Base-by-base conservation (phyloP, 2,888 invertebrate species). In the Tribolium freemani region DNA sequence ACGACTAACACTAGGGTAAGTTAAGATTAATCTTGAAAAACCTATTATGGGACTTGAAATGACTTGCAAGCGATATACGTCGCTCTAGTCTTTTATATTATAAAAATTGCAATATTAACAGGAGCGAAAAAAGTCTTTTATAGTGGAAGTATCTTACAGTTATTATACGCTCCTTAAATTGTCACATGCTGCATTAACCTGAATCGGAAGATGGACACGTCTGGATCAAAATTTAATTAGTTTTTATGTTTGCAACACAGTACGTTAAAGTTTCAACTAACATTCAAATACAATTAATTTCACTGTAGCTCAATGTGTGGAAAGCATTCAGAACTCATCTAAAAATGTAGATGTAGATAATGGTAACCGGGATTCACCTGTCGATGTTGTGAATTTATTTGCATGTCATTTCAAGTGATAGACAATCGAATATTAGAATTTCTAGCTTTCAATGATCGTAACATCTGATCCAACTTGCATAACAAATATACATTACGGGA, bases 1-100 rank as follows among this genome's bases (percentile, higher is more conserved):
- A 38, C 38, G 8, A 38, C 38, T 38, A 3, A 21, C 21, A 38
- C 31, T 38, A 38, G 38, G n/a, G 9, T 3, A 38, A 60, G 60
- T 26, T 46, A 20, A 48, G 26, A 21, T 60, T 60, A 60, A 44
- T 57, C 57, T 44, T 13, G 38, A 38, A 21, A 54, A 13, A 54
- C 31, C 26, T 54, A 31, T 54, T 31, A 54, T 31, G 13, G 31
- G 11, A 10, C 30, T 10, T 10, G 31, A 38, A 38, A 38, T 38
- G 38, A 38, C 5, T 38, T 38, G 38, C 38, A 0, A 38, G 8
- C 5, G 38, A 38, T 38, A 6, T 38, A 38, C 38, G 38, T 38
- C 38, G 38, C 38, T 38, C 38, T 38, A 38, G 38, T 38, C 8
- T 38, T 38, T 38, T 9, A 38, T 5, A n/a, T n/a, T n/a, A 38